Conservation (phyloP, 2,888 invertebrate genomes). For the Sicus ferrugineus region DNA sequence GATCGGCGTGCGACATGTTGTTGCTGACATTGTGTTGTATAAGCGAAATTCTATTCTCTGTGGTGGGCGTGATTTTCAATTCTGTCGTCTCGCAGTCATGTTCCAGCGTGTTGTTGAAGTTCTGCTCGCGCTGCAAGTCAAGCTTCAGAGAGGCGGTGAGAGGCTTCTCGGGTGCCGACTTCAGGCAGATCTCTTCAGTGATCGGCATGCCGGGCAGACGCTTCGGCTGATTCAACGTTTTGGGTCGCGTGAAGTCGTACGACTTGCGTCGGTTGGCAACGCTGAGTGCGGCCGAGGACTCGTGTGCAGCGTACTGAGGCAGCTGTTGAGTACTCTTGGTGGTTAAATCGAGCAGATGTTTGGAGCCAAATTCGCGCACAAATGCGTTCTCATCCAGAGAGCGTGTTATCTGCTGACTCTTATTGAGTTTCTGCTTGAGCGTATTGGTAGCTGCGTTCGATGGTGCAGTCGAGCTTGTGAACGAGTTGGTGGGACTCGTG, state of each 20-base stretch:
- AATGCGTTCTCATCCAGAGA: constrained; percentile 80
- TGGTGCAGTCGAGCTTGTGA: not conserved
- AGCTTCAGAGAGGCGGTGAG: constrained; percentile 35
- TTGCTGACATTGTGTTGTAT: constrained; percentile 65
- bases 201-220: constrained; percentile 61
- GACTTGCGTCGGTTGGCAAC: constrained; percentile 67
- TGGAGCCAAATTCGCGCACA: constrained; percentile 71
- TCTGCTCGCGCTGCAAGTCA: constrained; percentile 39
- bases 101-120: constrained; percentile 38
- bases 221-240: constrained; percentile 69
- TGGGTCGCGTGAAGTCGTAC: constrained; percentile 70
- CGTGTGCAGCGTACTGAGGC: constrained; percentile 49
- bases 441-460: constrained; percentile 33
- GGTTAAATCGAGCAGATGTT: constrained; percentile 57
- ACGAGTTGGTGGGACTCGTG: constrained; percentile 3
- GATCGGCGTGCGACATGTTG: constrained; percentile 45
- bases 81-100: constrained; percentile 47
- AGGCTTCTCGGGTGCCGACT: constrained; percentile 36
- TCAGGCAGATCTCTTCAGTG: constrained; percentile 57
- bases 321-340: constrained; percentile 55
- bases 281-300: not conserved
- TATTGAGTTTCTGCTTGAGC: constrained; percentile 64
- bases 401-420: constrained; percentile 70
- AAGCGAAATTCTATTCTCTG: constrained; percentile 71
- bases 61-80: constrained; percentile 68